Evolutionary conservation across 1,140 invertebrate species (phyloP).

Genomic region (Tenebrio molitor): DNA sequence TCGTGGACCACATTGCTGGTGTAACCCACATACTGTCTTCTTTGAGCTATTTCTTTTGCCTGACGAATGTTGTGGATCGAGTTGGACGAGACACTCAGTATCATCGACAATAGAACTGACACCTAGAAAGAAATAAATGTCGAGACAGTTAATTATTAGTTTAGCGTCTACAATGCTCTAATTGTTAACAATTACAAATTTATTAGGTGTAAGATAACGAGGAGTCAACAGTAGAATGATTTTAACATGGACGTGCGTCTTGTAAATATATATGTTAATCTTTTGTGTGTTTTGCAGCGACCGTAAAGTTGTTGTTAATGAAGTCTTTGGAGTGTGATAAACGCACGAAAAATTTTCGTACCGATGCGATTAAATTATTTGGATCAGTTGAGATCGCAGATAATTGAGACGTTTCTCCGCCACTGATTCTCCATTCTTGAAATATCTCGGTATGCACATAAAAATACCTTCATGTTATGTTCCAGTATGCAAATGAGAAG

Average conservation of each 20-base stretch:
- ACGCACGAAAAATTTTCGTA: conserved; percentile 1
- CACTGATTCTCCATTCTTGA: neutral
- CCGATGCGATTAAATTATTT: no score
- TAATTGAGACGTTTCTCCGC: no score
- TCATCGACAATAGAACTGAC: neutral
- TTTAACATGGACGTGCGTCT: no score
- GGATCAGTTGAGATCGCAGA: no score
- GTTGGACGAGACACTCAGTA: neutral
- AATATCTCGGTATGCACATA: neutral
- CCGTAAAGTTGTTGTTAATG: conserved; percentile 5
- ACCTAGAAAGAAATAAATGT: conserved; percentile 22
- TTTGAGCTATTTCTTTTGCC: conserved; percentile 38
- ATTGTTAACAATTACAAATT: conserved; percentile 1
- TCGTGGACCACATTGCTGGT: conserved; percentile 50
- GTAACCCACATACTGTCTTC: conserved; percentile 49
- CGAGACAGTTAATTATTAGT: neutral
- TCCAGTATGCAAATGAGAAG: conserved; percentile 30
- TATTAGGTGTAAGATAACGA: conserved; percentile 2
- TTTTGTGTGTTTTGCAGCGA: neutral
- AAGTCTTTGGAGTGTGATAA: neutral
- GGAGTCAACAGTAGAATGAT: no score
- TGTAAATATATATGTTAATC: no score
- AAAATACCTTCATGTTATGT: conserved; percentile 21
- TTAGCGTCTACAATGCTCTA: conserved; percentile 11
- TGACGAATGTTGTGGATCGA: conserved; percentile 1